phyloP scores from a whole-genome alignment of 2,888 invertebrate species.

The Lepidochrysops patricia region DNA sequence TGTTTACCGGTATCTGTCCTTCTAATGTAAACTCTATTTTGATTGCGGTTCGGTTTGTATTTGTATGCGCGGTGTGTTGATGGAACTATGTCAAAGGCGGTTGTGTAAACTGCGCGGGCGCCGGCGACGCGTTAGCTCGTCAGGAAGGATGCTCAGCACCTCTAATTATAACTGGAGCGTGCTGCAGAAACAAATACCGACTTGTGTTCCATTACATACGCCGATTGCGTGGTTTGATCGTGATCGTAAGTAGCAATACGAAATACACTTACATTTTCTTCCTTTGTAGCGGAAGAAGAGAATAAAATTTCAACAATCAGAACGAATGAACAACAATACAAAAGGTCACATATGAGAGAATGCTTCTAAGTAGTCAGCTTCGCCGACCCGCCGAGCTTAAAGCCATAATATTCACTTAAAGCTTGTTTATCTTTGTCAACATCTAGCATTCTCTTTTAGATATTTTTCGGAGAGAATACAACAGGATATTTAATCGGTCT shows the following conservation, averaged over 20 bases:
- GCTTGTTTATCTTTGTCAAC: no score
- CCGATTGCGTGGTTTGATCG: background rate
- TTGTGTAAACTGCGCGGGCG: constrained; percentile 58
- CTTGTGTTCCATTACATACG: constrained; percentile 13
- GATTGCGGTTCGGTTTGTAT: constrained; percentile 23
- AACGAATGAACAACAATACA: background rate
- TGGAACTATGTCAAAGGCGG: constrained; percentile 35
- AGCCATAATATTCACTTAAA: no score
- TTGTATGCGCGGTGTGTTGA: constrained; percentile 27
- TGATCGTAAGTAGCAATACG: background rate
- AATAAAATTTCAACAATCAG: no score
- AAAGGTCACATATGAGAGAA: no score
- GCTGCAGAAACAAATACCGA: constrained; percentile 50
- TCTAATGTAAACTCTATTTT: constrained; percentile 28
- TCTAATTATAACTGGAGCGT: constrained; percentile 65
- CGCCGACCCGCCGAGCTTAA: no score
- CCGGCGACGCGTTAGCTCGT: constrained; percentile 50
- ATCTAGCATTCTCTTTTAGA: no score
- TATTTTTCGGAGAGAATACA: no score
- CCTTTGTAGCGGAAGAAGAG: background rate
- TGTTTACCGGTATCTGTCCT: background rate
- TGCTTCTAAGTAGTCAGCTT: no score
- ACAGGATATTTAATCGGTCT: no score
- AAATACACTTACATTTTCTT: background rate
- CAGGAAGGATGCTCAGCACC: constrained; percentile 69